A percentile compares a stretch with the other conserved stretches of the same genome.
These are phyloP conservation scores for Polypterus bichir DNA, from an alignment of 2,113 vertebrate species.

Conservation along the genomic window DNA sequence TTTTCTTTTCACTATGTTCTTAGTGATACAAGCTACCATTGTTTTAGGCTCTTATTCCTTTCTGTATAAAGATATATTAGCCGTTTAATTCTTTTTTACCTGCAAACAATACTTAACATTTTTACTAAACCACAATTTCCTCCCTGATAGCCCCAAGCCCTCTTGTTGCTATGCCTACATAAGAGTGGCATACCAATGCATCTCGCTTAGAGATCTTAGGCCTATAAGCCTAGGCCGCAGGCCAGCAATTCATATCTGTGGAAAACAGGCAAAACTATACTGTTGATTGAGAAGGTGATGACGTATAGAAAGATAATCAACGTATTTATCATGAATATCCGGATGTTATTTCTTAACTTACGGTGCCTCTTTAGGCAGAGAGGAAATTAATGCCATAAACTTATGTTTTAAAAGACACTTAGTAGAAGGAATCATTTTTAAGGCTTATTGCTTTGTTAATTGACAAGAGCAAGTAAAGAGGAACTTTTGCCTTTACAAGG, in stretches of 20 bases:
- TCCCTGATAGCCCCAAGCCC: constrained; percentile 17
- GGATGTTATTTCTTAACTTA: constrained; percentile 42
- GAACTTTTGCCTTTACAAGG: too few species aligned
- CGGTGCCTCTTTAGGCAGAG: constrained; percentile 44
- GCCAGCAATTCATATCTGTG: constrained; percentile 19
- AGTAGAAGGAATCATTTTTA: too few species aligned
- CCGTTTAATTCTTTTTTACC: not conserved
- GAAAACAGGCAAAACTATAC: constrained; percentile 19
- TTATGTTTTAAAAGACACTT: constrained; percentile 44
- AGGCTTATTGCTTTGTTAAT: too few species aligned
- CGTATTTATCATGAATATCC: constrained; percentile 51
- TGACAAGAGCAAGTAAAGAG: too few species aligned
- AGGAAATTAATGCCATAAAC: constrained; percentile 41
- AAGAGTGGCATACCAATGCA: constrained; percentile 15
- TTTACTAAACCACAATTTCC: constrained; percentile 25
- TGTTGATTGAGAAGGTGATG: constrained; percentile 44
- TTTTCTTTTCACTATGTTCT: too few species aligned
- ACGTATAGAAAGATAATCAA: constrained; percentile 55
- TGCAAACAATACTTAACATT: constrained; percentile 8
- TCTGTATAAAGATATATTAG: not conserved
- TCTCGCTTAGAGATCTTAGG: constrained; percentile 12
- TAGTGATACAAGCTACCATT: too few species aligned
- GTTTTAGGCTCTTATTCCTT: too few species aligned
- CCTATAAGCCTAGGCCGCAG: constrained; percentile 12
- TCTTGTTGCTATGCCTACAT: constrained; percentile 17